A percentile compares a stretch with the other conserved stretches of the same genome.
These are phyloP conservation scores for Microplitis deprimator DNA, from an alignment of 2,888 invertebrate genomes.

Conservation along the genomic window DNA sequence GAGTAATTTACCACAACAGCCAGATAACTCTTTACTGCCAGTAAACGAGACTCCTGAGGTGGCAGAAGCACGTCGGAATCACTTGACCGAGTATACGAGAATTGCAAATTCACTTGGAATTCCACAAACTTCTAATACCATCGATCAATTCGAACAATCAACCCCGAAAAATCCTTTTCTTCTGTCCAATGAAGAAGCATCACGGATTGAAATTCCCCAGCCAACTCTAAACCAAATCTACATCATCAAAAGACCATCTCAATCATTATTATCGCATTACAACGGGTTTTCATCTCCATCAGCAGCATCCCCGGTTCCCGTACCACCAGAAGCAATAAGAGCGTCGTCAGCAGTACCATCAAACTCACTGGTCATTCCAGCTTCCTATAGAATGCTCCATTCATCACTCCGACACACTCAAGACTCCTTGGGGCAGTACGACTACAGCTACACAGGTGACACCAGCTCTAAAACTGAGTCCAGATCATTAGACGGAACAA, in stretches of 20 bases:
- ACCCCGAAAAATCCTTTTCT: constrained; percentile 57
- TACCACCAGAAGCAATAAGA: constrained; percentile 28
- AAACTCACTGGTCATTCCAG: constrained; percentile 56
- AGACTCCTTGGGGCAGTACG: constrained; percentile 74
- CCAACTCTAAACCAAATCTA: constrained; percentile 51
- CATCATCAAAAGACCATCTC: constrained; percentile 24
- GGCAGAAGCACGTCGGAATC: constrained; percentile 69
- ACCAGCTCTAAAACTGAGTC: constrained; percentile 78
- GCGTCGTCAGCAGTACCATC: constrained; percentile 37
- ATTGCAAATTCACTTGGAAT: constrained; percentile 36
- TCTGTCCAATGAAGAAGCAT: constrained; percentile 55
- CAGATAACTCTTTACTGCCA: constrained; percentile 57
- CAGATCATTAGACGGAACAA: constrained; percentile 76
- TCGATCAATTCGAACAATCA: constrained; percentile 8
- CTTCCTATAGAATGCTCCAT: constrained; percentile 62
- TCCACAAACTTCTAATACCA: constrained; percentile 10
- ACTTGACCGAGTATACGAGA: constrained; percentile 61
- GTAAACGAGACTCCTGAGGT: constrained; percentile 73
- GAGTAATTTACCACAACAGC: constrained; percentile 73
- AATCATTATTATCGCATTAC: constrained; percentile 1
- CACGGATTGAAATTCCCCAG: constrained; percentile 57
- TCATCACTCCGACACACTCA: constrained; percentile 73
- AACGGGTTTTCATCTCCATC: constrained; percentile 18
- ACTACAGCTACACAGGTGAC: constrained; percentile 78
- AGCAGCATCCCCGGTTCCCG: constrained; percentile 14